Evolutionary conservation across 2,888 invertebrate species (phyloP), one percentile per base, ranked within the genome.

Genomic region (Microplitis deprimator): DNA sequence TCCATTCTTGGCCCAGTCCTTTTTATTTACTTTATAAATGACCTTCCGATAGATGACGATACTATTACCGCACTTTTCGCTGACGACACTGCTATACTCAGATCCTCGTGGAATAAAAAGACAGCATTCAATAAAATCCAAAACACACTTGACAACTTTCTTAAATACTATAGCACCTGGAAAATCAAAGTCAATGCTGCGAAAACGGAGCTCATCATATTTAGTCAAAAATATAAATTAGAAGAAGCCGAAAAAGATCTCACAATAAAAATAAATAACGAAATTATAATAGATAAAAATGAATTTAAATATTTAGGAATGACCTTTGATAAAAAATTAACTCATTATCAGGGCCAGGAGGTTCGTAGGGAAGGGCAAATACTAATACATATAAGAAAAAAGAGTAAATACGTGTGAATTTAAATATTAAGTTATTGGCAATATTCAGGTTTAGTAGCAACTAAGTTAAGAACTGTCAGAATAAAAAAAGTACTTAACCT

Each of bases 21-120:
- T 0, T 81, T 81, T 50, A 40, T 70, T 17, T 50, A 62, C 7
- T 83, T 60, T 62, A 77, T 77, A 1, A 77, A 61, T 50, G 68
- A 61, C 40, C 50, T 73, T 16, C 65, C 73, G 16, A 41, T 65
- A 17, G 41, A 16, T n/a, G 6, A 17, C 6, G 17, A 79, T 8
- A 78, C 79, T 8, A 59, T 79, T 29, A n/a, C 73, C 20, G 81
- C 82, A 1, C 41, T 81, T 4, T 83, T 75, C 61, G 81, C 82
- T 0, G 82, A 82, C 68, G 83, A 82, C 68, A 81, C 82, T 4
- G 82, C 80, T 6, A 67, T 82, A 0, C 76, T 75, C n/a, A 39
- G 76, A 1, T 40, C 68, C 6, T 81, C 83, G 1, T 79, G 65
- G 41, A 59, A 38, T 6, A 77, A 73, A 20, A 50, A n/a, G 6